These are phyloP conservation scores for Drosophila bunnanda DNA, from an alignment of 2,888 invertebrate species.

Conservation along the genomic window DNA sequence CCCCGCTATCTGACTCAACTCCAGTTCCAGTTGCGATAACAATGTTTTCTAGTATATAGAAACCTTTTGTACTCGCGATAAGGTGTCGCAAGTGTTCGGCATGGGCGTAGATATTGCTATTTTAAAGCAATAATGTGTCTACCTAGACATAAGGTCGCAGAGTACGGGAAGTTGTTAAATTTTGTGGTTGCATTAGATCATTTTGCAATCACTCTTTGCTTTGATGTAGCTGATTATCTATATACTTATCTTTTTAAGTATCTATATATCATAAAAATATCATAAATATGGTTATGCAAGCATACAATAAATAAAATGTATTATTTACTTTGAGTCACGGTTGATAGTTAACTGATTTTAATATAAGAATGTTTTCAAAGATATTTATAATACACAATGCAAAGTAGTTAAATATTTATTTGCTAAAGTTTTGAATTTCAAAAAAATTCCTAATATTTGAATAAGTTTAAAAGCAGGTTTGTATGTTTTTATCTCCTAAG, in stretches of 20 bases:
- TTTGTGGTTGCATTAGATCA: not conserved
- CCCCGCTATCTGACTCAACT: constrained; percentile 57
- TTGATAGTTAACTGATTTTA: not conserved
- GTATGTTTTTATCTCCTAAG: too few species aligned
- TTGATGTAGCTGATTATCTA: not conserved
- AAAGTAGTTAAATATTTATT: too few species aligned
- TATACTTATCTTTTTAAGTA: not conserved
- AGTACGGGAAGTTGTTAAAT: not conserved
- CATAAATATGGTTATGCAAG: not conserved
- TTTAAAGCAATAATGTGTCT: not conserved
- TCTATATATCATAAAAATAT: not conserved
- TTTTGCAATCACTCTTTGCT: too few species aligned
- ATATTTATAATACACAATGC: too few species aligned
- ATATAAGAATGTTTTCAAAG: not conserved
- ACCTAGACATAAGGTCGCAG: not conserved
- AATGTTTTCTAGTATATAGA: constrained; percentile 28
- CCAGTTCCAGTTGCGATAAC: constrained; percentile 55
- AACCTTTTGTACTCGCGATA: constrained; percentile 38
- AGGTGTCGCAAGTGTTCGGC: constrained; percentile 28
- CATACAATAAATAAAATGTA: not conserved
- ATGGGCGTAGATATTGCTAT: constrained; percentile 13
- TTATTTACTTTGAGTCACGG: not conserved
- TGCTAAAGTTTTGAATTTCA: not conserved
- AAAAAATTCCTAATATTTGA: not conserved
- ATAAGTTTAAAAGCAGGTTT: not conserved